phyloP scores from a whole-genome alignment of 2,113 vertebrate species.

The Phaethornis superciliosus region DNA sequence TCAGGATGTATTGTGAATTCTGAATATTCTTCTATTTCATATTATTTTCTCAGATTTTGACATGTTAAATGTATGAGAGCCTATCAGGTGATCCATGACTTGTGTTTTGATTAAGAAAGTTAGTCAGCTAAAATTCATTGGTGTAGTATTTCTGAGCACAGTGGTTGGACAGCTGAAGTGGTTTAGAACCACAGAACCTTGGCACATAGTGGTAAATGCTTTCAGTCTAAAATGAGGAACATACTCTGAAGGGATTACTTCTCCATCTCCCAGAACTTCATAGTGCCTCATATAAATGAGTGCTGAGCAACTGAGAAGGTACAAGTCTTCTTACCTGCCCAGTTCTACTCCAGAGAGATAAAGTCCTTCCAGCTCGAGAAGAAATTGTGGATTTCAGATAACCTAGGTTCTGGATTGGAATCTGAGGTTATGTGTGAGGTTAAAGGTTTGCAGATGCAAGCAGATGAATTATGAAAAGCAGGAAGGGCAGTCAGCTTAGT shows the following conservation, averaged over 20 bases:
- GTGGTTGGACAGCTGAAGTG: neutral
- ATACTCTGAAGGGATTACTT: neutral
- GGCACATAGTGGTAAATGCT: neutral
- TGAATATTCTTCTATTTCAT: neutral
- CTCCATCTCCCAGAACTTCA: neutral
- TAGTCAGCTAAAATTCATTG: neutral
- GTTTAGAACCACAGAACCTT: neutral
- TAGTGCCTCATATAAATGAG: neutral
- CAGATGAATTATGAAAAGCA: neutral
- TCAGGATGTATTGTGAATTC: neutral
- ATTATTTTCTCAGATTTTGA: neutral
- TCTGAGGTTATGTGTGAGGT: neutral
- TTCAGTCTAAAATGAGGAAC: neutral
- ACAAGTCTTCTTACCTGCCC: neutral
- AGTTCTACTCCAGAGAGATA: neutral
- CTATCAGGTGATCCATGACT: neutral
- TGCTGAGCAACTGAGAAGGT: neutral
- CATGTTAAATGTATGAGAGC: neutral
- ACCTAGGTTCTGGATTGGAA: neutral
- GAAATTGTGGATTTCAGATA: neutral
- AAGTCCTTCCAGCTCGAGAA: neutral
- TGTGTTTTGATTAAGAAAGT: neutral
- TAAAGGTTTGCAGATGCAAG: neutral
- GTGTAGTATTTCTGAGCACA: neutral
- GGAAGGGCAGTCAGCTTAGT: neutral